A percentile compares a stretch with the other conserved stretches of the same genome.
These are phyloP conservation scores for Campylomormyrus numenius DNA, from an alignment of 2,113 vertebrate genomes.

Conservation along the genomic window DNA sequence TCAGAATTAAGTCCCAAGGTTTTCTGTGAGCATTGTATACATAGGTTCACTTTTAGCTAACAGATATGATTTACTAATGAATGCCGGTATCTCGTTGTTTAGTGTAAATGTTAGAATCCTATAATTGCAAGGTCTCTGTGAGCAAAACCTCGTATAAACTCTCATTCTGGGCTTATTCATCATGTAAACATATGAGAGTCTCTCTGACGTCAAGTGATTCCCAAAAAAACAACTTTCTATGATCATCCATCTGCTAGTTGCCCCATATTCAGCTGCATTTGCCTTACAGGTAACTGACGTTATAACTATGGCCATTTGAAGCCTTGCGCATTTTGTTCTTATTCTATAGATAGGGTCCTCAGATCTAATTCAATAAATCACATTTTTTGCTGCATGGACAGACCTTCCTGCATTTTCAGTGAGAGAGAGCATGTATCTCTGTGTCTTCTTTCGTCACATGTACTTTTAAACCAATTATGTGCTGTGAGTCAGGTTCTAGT, in stretches of 20 bases:
- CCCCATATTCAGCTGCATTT: not conserved
- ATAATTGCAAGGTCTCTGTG: not conserved
- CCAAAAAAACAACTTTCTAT: not conserved
- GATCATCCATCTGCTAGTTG: not conserved
- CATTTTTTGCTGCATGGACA: not conserved
- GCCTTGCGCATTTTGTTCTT: not conserved
- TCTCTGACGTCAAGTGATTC: not conserved
- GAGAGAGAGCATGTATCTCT: not conserved
- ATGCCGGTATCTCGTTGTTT: not conserved
- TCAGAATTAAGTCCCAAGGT: not conserved
- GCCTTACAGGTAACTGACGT: not conserved
- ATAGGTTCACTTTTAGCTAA: not conserved
- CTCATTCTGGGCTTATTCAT: not conserved
- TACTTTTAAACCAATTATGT: not conserved
- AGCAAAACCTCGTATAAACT: not conserved
- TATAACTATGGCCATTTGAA: not conserved
- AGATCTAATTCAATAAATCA: not conserved
- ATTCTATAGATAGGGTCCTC: not conserved
- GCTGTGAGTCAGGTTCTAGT: not conserved
- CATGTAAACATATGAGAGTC: not conserved
- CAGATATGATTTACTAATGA: not conserved
- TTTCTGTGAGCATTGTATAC: not conserved
- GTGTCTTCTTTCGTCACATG: not conserved
- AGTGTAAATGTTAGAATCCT: not conserved
- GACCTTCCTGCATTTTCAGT: not conserved